Conservation (phyloP, 2,113 vertebrate genomes). For the Eublepharis macularius region DNA sequence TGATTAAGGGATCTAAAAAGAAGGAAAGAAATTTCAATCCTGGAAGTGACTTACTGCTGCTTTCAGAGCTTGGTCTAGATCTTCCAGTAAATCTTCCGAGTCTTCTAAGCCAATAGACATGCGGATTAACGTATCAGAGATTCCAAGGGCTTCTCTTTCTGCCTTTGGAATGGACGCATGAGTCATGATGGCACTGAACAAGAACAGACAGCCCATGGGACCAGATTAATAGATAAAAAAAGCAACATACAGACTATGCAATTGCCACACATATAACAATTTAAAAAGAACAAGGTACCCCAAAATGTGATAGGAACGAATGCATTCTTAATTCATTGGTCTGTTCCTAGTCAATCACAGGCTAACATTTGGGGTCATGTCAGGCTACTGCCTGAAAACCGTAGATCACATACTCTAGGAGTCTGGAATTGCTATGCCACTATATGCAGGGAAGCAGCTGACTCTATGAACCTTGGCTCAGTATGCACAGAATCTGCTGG, state of each 20-base stretch:
- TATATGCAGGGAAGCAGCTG: neutral
- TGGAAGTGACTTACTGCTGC: conserved; percentile 80
- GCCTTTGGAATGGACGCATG: conserved; percentile 86
- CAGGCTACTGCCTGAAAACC: neutral
- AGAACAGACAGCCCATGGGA: neutral
- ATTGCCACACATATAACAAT: neutral
- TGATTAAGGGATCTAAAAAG: neutral
- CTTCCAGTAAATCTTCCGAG: conserved; percentile 82
- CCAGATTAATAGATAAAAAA: neutral
- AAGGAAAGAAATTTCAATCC: neutral
- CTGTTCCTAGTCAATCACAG: neutral
- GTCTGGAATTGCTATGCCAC: neutral
- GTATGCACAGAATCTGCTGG: neutral
- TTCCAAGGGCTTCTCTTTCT: conserved; percentile 82
- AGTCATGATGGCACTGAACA: conserved; percentile 88
- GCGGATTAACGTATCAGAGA: conserved; percentile 87
- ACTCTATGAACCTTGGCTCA: neutral
- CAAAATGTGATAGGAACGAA: neutral
- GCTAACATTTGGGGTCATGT: neutral
- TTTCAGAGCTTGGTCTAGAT: conserved; percentile 85
- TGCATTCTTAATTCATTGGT: neutral
- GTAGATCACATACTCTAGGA: neutral
- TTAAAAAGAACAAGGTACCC: neutral
- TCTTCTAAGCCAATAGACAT: conserved; percentile 92
- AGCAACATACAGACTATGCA: neutral